phyloP scores from a whole-genome alignment of 2,113 vertebrate species.

The Cariama cristata region DNA sequence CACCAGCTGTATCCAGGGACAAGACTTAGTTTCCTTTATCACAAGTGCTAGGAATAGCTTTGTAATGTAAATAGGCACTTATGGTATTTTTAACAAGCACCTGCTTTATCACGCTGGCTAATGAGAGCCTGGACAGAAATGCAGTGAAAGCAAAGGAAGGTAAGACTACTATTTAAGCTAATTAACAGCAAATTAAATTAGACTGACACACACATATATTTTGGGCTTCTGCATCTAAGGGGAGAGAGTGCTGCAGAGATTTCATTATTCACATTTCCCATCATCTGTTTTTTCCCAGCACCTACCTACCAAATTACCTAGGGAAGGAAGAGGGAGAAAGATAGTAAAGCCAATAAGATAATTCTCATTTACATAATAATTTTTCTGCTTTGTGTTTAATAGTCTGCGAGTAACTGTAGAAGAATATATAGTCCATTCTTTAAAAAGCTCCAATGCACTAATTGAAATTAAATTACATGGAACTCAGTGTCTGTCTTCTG shows the following conservation, averaged over 20 bases:
- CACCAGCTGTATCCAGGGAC: neutral
- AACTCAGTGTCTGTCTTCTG: slow-evolving; percentile 52
- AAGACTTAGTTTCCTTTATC: neutral
- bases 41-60: neutral
- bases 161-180: slow-evolving; percentile 59
- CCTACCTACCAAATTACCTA: slow-evolving; percentile 57
- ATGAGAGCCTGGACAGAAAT: slow-evolving; percentile 42
- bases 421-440: slow-evolving; percentile 45
- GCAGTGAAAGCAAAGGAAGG: slow-evolving; percentile 50
- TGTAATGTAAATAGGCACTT: slow-evolving; percentile 51
- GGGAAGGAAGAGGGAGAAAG: slow-evolving; percentile 6
- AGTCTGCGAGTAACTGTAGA: slow-evolving; percentile 29
- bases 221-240: neutral
- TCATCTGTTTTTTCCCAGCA: neutral
- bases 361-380: slow-evolving; percentile 59
- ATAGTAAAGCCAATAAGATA: slow-evolving; percentile 50
- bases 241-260: neutral
- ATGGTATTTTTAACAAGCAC: slow-evolving; percentile 36
- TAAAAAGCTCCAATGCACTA: slow-evolving; percentile 63
- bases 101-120: slow-evolving; percentile 30
- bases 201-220: slow-evolving; percentile 59
- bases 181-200: slow-evolving; percentile 72
- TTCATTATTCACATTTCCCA: slow-evolving; percentile 48
- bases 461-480: slow-evolving; percentile 73
- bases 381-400: slow-evolving; percentile 61